Evolutionary conservation across 2,797 vertebrate species (phyloP).

Genomic region (Periparus ater): DNA sequence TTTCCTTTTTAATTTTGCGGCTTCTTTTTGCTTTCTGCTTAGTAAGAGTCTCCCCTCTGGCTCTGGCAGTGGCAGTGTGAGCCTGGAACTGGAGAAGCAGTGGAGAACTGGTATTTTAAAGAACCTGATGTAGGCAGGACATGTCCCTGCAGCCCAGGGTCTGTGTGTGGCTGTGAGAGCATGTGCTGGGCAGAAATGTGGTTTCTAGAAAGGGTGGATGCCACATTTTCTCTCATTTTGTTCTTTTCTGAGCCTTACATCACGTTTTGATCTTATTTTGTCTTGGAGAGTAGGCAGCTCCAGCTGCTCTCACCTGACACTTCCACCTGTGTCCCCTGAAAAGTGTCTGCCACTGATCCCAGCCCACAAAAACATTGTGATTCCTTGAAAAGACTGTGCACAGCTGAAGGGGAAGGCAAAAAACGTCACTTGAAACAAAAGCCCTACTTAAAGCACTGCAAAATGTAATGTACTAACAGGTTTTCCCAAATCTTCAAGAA

Average conservation of each 20-base stretch:
- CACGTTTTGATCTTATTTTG: neutral
- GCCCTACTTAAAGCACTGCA: neutral
- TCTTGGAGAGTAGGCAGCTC: neutral
- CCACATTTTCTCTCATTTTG: neutral
- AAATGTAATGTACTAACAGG: neutral
- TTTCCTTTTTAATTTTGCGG: neutral
- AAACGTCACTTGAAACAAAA: neutral
- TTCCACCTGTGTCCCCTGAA: neutral
- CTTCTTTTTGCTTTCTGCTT: neutral
- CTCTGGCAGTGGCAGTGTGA: neutral
- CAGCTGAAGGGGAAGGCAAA: neutral
- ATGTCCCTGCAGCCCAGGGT: neutral
- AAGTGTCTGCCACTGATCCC: neutral
- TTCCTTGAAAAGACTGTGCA: neutral
- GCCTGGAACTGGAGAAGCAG: neutral
- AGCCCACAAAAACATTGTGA: rapidly evolving
- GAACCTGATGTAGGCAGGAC: neutral
- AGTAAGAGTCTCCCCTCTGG: neutral
- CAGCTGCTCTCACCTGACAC: neutral
- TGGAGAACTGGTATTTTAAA: neutral
- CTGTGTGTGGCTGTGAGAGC: neutral
- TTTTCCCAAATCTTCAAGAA: neutral
- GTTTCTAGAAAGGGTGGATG: neutral
- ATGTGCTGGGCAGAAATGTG: neutral
- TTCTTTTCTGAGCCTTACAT: neutral